Percentiles rank a stretch among this genome's conserved stretches.
phyloP scores from a whole-genome alignment of 2,113 vertebrate genomes.

The Callipepla californica region DNA sequence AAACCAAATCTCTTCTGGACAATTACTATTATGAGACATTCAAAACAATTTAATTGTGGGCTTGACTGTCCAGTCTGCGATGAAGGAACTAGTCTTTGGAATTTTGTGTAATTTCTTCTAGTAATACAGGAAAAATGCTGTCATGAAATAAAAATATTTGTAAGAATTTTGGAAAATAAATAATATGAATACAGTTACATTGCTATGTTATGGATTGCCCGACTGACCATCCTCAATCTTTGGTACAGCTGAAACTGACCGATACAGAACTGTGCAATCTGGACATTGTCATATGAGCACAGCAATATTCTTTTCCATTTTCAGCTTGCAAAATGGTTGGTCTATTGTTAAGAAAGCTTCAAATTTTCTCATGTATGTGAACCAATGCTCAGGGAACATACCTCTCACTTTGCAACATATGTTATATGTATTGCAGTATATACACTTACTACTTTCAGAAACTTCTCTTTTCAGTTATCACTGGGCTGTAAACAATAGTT shows the following conservation, averaged over 20 bases:
- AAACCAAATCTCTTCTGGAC: background rate
- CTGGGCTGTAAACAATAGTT: background rate
- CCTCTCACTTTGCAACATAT: background rate
- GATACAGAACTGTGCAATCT: background rate
- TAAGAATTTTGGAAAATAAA: background rate
- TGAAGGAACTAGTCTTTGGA: background rate
- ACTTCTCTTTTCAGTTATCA: background rate
- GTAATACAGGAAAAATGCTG: fast-evolving
- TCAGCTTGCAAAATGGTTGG: background rate
- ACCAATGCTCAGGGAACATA: background rate
- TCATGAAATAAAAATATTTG: background rate
- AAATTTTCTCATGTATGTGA: background rate
- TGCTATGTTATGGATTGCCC: background rate
- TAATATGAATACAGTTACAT: background rate
- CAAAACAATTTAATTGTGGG: background rate
- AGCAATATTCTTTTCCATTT: background rate
- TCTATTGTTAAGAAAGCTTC: background rate
- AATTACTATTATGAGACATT: background rate
- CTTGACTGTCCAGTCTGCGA: background rate
- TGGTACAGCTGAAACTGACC: background rate
- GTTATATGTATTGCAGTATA: background rate
- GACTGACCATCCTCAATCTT: background rate
- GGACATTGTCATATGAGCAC: background rate
- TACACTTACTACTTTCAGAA: background rate
- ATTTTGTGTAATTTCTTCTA: background rate